Evolutionary conservation across 2,888 invertebrate genomes (phyloP).

Genomic region (Dione vanillae): DNA sequence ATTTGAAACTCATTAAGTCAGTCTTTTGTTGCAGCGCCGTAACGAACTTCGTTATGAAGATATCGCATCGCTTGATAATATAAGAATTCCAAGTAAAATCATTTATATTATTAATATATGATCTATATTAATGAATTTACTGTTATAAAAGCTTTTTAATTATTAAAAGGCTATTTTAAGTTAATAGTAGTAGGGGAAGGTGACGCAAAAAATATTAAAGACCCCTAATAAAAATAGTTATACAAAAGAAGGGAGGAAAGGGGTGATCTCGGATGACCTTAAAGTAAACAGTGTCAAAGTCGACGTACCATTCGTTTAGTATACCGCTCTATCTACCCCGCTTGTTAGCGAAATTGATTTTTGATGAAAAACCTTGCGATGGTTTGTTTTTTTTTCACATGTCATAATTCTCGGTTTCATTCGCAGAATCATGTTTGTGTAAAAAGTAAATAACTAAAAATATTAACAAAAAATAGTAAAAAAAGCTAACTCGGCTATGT

Average conservation of each 20-base stretch:
- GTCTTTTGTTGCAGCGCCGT: constrained; percentile 34
- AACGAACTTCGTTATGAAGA: constrained; percentile 37
- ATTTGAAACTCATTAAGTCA: constrained; percentile 30
- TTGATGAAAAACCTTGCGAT: no score
- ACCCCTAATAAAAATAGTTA: no score
- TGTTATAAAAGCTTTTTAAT: background rate
- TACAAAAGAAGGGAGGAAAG: no score
- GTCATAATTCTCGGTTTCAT: background rate
- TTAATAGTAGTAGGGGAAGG: no score
- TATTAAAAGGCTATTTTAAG: background rate
- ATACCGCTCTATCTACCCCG: no score
- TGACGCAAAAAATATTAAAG: no score
- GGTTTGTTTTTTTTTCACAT: no score
- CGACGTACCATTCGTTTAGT: no score
- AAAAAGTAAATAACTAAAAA: constrained; percentile 7
- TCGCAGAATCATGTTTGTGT: no score
- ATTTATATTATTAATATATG: background rate
- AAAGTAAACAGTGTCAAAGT: no score
- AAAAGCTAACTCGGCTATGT: background rate
- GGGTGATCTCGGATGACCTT: no score
- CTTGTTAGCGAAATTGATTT: no score
- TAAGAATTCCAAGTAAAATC: background rate
- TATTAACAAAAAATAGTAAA: constrained; percentile 11
- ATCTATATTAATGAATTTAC: background rate
- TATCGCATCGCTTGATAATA: constrained; percentile 7